Evolutionary conservation across 1,140 invertebrate genomes (phyloP).

Genomic region (Grapholita molesta): DNA sequence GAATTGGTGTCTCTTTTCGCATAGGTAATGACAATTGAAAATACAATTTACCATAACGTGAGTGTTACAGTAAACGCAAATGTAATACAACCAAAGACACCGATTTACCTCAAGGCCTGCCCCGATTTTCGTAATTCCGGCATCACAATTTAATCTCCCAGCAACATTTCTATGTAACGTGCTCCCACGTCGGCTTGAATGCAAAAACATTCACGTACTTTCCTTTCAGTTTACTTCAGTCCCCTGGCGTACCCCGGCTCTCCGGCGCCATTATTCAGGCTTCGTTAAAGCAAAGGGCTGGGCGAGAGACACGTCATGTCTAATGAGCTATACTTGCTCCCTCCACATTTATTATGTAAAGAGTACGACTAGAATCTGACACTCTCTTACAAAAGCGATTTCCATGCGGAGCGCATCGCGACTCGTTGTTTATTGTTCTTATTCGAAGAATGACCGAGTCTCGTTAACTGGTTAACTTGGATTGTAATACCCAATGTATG

Average conservation of each 20-base stretch:
- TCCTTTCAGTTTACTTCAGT: conserved; percentile 11
- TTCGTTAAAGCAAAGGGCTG: conserved; percentile 17
- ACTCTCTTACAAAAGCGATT: conserved; percentile 14
- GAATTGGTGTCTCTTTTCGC: too few species aligned
- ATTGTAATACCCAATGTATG: neutral
- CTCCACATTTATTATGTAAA: conserved; percentile 15
- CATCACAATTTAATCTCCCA: neutral
- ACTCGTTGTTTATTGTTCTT: conserved; percentile 16
- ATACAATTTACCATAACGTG: too few species aligned
- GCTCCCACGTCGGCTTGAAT: neutral
- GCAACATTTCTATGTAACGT: conserved; percentile 2
- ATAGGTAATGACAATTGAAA: too few species aligned
- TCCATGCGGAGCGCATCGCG: conserved; percentile 6
- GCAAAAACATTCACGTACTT: conserved; percentile 4
- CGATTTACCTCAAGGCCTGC: neutral
- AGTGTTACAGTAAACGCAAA: too few species aligned
- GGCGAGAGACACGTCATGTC: conserved; percentile 16
- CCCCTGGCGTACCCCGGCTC: conserved; percentile 4
- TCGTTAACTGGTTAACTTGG: conserved; percentile 9
- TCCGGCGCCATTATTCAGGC: conserved; percentile 7
- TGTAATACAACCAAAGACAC: neutral
- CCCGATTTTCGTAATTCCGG: neutral
- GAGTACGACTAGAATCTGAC: conserved; percentile 11
- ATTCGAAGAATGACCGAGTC: neutral
- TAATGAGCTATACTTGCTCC: conserved; percentile 16